Conservation (phyloP, 2,888 invertebrate genomes). For the Lochmaea crataegi region DNA sequence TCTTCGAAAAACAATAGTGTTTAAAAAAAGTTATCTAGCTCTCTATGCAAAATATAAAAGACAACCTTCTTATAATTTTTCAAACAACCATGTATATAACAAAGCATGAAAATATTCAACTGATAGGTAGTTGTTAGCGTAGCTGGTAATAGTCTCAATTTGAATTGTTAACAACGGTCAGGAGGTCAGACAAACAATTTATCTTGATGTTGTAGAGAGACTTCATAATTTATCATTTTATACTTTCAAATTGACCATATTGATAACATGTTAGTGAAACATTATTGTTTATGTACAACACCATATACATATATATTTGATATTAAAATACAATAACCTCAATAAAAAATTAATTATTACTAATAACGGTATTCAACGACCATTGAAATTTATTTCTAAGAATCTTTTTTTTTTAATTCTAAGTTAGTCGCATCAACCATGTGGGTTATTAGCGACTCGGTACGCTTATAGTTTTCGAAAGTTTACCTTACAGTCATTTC, state of each 20-base stretch:
- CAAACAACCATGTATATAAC: background rate
- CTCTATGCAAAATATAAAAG: too few relatives aligned
- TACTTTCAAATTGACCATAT: constrained; percentile 33
- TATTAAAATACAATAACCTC: background rate
- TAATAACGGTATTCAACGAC: too few relatives aligned
- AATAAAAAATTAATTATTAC: background rate
- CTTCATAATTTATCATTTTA: constrained; percentile 31
- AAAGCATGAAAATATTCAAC: constrained; percentile 4
- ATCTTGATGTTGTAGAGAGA: constrained; percentile 27
- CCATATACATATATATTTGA: background rate
- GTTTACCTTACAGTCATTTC: too few relatives aligned
- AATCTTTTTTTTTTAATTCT: too few relatives aligned
- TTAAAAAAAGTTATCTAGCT: too few relatives aligned
- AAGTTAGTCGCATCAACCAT: too few relatives aligned
- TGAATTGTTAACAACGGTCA: constrained; percentile 37
- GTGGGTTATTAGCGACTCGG: too few relatives aligned
- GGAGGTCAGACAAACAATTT: constrained; percentile 41
- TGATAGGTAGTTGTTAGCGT: constrained; percentile 19
- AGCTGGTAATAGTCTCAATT: constrained; percentile 32
- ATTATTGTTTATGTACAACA: constrained; percentile 13
- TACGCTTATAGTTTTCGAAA: too few relatives aligned
- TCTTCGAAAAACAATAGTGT: too few relatives aligned
- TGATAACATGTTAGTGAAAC: constrained; percentile 23
- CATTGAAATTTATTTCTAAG: too few relatives aligned
- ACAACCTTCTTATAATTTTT: background rate